Evolutionary conservation across 2,113 vertebrate genomes (phyloP).

Genomic region (Mellivora capensis): DNA sequence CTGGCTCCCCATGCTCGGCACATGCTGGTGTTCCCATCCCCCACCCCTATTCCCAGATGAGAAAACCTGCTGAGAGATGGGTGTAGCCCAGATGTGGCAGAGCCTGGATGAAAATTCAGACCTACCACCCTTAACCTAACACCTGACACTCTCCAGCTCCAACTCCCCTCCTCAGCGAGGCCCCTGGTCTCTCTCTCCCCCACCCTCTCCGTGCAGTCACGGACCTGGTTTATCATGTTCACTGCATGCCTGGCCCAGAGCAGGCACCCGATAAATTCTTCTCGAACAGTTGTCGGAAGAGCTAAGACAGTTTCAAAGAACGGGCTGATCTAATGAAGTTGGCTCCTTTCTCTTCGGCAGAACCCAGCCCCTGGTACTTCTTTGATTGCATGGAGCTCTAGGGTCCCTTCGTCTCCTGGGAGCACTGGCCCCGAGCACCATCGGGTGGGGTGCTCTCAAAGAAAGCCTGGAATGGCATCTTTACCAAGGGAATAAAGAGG

Average conservation of each 20-base stretch:
- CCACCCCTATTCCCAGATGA: neutral
- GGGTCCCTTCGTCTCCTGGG: neutral
- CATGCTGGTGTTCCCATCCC: accelerated
- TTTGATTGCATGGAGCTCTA: neutral
- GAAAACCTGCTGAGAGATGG: neutral
- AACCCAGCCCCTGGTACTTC: neutral
- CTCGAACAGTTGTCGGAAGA: neutral
- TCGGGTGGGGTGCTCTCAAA: neutral
- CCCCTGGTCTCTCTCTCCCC: accelerated
- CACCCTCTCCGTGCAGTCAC: accelerated
- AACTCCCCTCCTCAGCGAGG: accelerated
- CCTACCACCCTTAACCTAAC: accelerated
- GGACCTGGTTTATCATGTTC: neutral
- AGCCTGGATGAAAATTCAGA: neutral
- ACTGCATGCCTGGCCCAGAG: neutral
- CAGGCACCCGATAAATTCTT: neutral
- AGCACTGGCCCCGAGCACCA: too few species aligned
- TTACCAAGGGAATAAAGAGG: neutral
- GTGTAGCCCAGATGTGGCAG: neutral
- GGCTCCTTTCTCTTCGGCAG: neutral
- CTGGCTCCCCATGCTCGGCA: neutral
- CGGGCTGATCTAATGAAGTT: neutral
- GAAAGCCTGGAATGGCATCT: neutral
- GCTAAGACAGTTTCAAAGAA: neutral
- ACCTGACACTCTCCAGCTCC: neutral